Conservation (phyloP, 1,140 invertebrate genomes). For the Vanessa atalanta region DNA sequence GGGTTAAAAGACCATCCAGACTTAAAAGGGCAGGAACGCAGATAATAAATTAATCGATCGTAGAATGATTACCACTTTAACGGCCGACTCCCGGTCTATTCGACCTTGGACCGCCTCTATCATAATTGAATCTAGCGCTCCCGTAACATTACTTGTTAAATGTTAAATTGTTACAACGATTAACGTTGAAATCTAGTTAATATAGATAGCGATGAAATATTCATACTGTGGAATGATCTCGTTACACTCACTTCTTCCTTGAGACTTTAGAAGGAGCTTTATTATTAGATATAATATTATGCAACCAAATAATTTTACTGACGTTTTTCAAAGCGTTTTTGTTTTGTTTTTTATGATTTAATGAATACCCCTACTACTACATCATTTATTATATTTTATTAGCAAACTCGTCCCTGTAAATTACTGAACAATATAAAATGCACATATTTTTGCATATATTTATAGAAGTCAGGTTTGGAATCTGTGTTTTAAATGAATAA, state of each 20-base stretch:
- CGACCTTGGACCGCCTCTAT: slow-evolving; percentile 49
- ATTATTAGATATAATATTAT: too few relatives aligned
- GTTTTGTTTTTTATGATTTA: too few relatives aligned
- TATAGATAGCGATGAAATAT: slow-evolving; percentile 18
- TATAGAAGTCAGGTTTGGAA: too few relatives aligned
- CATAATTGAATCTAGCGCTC: slow-evolving; percentile 70
- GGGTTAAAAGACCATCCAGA: slow-evolving; percentile 1
- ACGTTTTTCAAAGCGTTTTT: too few relatives aligned
- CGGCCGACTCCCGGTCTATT: slow-evolving; percentile 58
- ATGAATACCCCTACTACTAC: too few relatives aligned
- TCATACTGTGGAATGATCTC: not conserved
- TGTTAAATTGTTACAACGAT: slow-evolving; percentile 36
- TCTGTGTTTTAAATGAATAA: too few relatives aligned
- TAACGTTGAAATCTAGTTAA: slow-evolving; percentile 22
- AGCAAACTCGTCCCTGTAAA: too few relatives aligned
- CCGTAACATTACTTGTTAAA: slow-evolving; percentile 31
- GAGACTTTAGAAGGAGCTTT: too few relatives aligned
- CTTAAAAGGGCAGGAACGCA: not conserved
- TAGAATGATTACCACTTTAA: slow-evolving; percentile 72
- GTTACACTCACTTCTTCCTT: not conserved
- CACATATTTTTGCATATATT: too few relatives aligned
- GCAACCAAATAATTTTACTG: too few relatives aligned
- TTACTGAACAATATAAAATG: too few relatives aligned
- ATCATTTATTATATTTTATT: too few relatives aligned
- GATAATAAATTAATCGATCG: slow-evolving; percentile 72